These are phyloP conservation scores for Drosophila funebris DNA, from an alignment of 1,140 invertebrate species.

Conservation along the genomic window DNA sequence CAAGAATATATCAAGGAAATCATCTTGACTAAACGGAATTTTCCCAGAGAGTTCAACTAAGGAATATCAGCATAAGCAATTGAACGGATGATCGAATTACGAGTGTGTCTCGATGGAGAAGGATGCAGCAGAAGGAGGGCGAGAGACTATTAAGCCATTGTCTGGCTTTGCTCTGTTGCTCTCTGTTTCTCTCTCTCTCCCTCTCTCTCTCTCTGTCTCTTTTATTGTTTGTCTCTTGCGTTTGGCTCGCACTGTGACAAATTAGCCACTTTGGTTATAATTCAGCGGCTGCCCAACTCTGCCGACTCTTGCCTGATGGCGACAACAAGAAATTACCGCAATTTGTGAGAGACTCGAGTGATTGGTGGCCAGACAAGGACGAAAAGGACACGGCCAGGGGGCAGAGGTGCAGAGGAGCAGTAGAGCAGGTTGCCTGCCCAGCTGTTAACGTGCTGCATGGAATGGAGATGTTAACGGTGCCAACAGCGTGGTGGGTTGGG, in stretches of 20 bases:
- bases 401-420: slow-evolving; percentile 17
- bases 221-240: slow-evolving; percentile 17
- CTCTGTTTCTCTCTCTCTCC: background rate
- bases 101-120: background rate
- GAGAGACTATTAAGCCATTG: slow-evolving; percentile 30
- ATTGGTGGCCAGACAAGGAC: slow-evolving; percentile 62
- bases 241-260: slow-evolving; percentile 59
- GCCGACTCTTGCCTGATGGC: slow-evolving; percentile 53
- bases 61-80: slow-evolving; percentile 70
- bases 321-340: slow-evolving; percentile 82
- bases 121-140: background rate
- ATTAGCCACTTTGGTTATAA: slow-evolving; percentile 76
- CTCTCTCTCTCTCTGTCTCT: background rate
- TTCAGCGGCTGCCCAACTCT: slow-evolving; percentile 46
- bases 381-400: slow-evolving; percentile 1
- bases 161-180: slow-evolving; percentile 5
- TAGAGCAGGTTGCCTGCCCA: slow-evolving; percentile 4
- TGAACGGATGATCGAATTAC: slow-evolving; percentile 78
- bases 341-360: slow-evolving; percentile 73
- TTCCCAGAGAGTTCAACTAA: slow-evolving; percentile 2
- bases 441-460: slow-evolving; percentile 40
- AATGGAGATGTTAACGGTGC: slow-evolving; percentile 60
- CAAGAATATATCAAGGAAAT: slow-evolving; percentile 41
- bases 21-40: slow-evolving; percentile 16
- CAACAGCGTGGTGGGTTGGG: background rate